phyloP scores from a whole-genome alignment of 2,888 invertebrate species.

The Tiliacea citrago region DNA sequence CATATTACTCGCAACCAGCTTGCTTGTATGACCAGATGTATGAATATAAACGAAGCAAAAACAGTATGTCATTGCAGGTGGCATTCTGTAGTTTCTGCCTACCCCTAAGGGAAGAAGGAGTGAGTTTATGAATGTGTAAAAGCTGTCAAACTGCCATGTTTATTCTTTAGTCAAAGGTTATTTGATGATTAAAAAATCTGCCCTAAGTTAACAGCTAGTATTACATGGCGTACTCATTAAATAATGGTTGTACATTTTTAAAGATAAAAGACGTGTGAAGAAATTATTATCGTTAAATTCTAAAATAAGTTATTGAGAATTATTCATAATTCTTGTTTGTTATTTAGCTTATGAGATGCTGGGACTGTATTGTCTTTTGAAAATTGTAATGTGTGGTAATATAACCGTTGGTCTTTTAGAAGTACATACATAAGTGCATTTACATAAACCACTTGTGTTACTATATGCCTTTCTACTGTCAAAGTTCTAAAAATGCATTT shows the following conservation, averaged over 20 bases:
- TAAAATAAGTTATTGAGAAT: not conserved
- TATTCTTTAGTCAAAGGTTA: not conserved
- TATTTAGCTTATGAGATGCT: not conserved
- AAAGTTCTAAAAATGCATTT: slow-evolving; percentile 41
- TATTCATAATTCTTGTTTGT: not conserved
- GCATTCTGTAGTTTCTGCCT: not conserved
- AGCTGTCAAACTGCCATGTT: not conserved
- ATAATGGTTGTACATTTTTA: slow-evolving; percentile 11
- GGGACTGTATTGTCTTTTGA: not conserved
- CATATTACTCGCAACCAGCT: rapidly evolving
- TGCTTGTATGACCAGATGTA: not conserved
- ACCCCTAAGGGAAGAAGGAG: too few species aligned
- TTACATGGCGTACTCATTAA: slow-evolving; percentile 10
- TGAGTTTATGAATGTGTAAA: not conserved
- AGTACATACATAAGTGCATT: slow-evolving; percentile 22
- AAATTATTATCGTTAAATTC: not conserved
- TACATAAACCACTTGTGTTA: slow-evolving; percentile 12
- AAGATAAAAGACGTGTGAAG: not conserved
- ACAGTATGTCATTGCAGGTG: not conserved
- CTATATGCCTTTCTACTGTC: slow-evolving; percentile 61
- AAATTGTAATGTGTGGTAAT: slow-evolving; percentile 1
- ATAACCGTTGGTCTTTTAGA: not conserved
- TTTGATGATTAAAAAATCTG: not conserved
- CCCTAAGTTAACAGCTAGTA: not conserved
- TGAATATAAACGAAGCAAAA: not conserved